These are phyloP conservation scores for Conus ventricosus DNA, from an alignment of 1,140 invertebrate species.

Conservation along the genomic window DNA sequence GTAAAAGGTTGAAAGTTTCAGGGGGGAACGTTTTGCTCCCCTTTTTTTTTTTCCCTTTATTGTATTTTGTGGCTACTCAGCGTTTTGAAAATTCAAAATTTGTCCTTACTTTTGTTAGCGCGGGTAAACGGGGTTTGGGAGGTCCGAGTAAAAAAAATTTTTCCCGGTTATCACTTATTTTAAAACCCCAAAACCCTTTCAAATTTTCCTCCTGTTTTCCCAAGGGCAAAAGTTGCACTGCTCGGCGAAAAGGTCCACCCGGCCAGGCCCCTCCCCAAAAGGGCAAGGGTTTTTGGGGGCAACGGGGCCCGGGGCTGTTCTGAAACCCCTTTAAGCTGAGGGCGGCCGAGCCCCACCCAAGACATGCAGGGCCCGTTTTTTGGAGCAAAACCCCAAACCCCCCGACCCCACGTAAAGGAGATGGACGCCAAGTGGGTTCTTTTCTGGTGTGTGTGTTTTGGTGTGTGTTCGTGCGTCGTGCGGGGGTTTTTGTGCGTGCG, in stretches of 20 bases:
- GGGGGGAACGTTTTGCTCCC: no score
- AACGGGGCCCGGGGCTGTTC: conserved; percentile 55
- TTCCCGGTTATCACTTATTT: no score
- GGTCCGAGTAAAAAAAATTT: no score
- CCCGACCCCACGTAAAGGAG: conserved; percentile 59
- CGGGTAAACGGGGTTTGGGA: no score
- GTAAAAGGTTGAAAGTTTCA: no score
- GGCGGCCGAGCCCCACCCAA: conserved; percentile 48
- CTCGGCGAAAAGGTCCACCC: conserved; percentile 46
- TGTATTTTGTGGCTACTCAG: no score
- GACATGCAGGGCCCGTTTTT: conserved; percentile 58
- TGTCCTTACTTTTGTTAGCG: no score
- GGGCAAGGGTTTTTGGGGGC: conserved; percentile 39
- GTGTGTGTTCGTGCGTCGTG: no score
- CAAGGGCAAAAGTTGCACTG: conserved; percentile 64
- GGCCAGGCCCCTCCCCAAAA: conserved; percentile 40
- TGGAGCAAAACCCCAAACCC: conserved; percentile 69
- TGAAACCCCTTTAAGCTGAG: conserved; percentile 63
- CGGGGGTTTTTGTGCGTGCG: no score
- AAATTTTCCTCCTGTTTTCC: not conserved
- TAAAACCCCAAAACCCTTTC: not conserved
- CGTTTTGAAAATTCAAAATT: no score
- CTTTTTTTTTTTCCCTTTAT: no score
- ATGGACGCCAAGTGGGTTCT: conserved; percentile 60
- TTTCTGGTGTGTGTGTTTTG: not conserved